A percentile compares a stretch with the other conserved stretches of the same genome.
These are phyloP conservation scores for Helostoma temminkii DNA, from an alignment of 2,797 vertebrate species.

Conservation along the genomic window DNA sequence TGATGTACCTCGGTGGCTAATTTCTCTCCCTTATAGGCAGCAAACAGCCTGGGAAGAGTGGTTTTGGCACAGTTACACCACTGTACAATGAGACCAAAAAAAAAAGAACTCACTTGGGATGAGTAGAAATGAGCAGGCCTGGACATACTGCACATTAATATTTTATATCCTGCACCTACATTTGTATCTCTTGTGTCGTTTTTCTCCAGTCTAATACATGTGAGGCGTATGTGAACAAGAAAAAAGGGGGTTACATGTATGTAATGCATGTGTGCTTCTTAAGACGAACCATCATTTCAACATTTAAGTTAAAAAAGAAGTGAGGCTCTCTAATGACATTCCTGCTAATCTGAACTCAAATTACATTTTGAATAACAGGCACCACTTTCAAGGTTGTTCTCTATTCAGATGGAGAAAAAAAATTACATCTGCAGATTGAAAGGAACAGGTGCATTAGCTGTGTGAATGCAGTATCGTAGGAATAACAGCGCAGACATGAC, in stretches of 20 bases:
- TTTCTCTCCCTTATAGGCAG: slow-evolving; percentile 33
- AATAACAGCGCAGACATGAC: slow-evolving; percentile 9
- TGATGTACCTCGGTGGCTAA: slow-evolving; percentile 55
- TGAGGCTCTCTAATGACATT: slow-evolving; percentile 22
- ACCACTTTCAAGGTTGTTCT: slow-evolving; percentile 38
- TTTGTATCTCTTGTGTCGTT: slow-evolving; percentile 61
- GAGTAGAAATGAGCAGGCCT: slow-evolving; percentile 16
- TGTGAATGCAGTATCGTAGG: slow-evolving; percentile 10
- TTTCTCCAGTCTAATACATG: slow-evolving; percentile 60
- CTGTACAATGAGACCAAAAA: slow-evolving; percentile 33
- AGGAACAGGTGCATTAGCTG: slow-evolving; percentile 8
- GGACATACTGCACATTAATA: slow-evolving; percentile 72
- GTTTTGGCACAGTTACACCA: slow-evolving; percentile 18
- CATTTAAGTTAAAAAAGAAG: slow-evolving; percentile 14
- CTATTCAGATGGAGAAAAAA: background rate
- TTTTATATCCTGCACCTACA: slow-evolving; percentile 58
- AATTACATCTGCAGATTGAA: slow-evolving; percentile 13
- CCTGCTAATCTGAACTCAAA: slow-evolving; percentile 34
- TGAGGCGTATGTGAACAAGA: slow-evolving; percentile 27
- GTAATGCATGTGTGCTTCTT: background rate
- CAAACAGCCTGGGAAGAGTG: slow-evolving; percentile 11
- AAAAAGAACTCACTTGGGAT: slow-evolving; percentile 36
- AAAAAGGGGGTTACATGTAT: slow-evolving; percentile 4
- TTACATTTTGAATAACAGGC: slow-evolving; percentile 20
- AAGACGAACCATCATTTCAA: slow-evolving; percentile 21